Evolutionary conservation across 2,888 invertebrate species (phyloP).

Genomic region (Hemaris fuciformis): DNA sequence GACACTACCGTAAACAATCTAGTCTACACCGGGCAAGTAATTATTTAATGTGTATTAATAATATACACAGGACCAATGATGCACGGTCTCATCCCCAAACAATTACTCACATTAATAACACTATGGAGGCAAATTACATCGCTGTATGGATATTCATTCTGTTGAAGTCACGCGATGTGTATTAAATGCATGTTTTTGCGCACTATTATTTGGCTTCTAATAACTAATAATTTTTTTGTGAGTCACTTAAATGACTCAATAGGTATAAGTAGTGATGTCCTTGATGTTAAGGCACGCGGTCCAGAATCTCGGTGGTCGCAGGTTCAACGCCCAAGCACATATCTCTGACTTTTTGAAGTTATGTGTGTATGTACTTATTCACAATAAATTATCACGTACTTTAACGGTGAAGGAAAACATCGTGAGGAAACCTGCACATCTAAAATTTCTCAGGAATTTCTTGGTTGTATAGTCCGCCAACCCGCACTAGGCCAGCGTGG

Average conservation of each 20-base stretch:
- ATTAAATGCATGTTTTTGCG: not conserved
- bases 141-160: not conserved
- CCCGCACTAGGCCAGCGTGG: too few relatives aligned
- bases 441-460: too few relatives aligned
- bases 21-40: not conserved
- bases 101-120: not conserved
- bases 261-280: not conserved
- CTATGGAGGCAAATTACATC: not conserved
- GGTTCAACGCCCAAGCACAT: too few relatives aligned
- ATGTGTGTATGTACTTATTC: not conserved
- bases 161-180: not conserved
- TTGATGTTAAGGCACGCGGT: not conserved
- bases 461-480: too few relatives aligned
- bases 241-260: not conserved
- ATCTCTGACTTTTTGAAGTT: too few relatives aligned
- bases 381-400: too few relatives aligned
- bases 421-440: too few relatives aligned
- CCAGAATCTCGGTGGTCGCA: too few relatives aligned
- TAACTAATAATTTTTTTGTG: not conserved
- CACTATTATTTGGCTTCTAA: slow-evolving; percentile 8
- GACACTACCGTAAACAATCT: not conserved
- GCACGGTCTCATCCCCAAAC: not conserved
- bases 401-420: too few relatives aligned
- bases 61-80: not conserved
- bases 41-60: not conserved